Conservation (phyloP, 2,888 invertebrate genomes). For the Trissonchulus latispiculum region DNA sequence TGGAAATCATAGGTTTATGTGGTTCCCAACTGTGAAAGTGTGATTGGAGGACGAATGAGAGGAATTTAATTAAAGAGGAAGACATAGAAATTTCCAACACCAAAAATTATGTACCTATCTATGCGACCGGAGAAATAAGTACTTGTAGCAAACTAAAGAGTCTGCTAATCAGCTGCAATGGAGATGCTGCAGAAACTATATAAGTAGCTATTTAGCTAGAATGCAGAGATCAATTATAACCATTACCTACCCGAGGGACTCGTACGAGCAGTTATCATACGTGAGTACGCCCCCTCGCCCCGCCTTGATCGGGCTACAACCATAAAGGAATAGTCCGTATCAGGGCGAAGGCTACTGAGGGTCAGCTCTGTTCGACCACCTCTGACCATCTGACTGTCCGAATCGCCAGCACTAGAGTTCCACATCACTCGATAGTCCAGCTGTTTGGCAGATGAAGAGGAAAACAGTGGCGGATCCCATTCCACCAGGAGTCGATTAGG, state of each 20-base stretch:
- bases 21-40: too few relatives aligned
- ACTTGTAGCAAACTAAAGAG: too few relatives aligned
- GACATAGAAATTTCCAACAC: too few relatives aligned
- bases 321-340: conserved; percentile 93
- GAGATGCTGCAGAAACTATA: too few relatives aligned
- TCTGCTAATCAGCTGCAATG: too few relatives aligned
- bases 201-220: too few relatives aligned
- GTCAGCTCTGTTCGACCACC: conserved; percentile 53
- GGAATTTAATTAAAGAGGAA: too few relatives aligned
- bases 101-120: too few relatives aligned
- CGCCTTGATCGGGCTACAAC: conserved; percentile 81
- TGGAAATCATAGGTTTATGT: too few relatives aligned
- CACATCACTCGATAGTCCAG: neutral
- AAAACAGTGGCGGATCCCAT: conserved; percentile 79
- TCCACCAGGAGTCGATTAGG: conserved; percentile 80
- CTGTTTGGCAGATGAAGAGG: conserved; percentile 60
- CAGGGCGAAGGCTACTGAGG: conserved; percentile 79
- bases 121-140: too few relatives aligned
- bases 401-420: neutral
- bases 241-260: conserved; percentile 99
- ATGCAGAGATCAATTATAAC: too few relatives aligned
- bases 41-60: too few relatives aligned
- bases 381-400: neutral
- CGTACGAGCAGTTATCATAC: conserved; percentile 82
- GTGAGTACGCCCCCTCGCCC: conserved; percentile 90